A percentile compares a stretch with the other conserved stretches of the same genome.
Conservation (phyloP, 2,797 vertebrate genomes). For the Diplodus sargus region DNA sequence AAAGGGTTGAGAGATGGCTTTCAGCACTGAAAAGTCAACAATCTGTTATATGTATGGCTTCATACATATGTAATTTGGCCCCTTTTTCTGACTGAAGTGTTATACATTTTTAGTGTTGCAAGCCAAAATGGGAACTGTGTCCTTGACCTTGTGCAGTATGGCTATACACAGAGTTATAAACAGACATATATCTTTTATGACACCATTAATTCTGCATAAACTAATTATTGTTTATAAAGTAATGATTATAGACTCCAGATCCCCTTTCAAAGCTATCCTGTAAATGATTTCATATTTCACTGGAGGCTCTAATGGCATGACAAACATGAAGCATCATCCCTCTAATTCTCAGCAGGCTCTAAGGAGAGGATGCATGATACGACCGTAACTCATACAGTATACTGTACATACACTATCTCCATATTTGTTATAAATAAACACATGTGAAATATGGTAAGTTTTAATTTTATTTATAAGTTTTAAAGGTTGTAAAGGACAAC, state of each 20-base stretch:
- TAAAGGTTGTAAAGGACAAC: neutral
- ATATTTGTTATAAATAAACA: constrained; percentile 22
- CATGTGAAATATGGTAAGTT: no score
- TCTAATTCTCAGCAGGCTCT: neutral
- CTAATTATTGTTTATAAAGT: neutral
- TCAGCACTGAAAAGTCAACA: constrained; percentile 27
- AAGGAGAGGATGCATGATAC: neutral
- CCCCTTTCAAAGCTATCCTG: constrained; percentile 11
- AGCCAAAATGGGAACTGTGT: constrained; percentile 19
- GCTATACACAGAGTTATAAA: constrained; percentile 1
- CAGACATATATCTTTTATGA: neutral
- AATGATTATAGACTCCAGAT: constrained; percentile 8
- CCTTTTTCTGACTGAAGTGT: constrained; percentile 3
- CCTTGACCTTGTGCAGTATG: constrained; percentile 27
- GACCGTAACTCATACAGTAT: constrained; percentile 4
- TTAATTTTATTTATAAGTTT: neutral
- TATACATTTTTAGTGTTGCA: constrained; percentile 10
- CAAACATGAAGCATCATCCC: neutral
- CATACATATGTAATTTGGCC: constrained; percentile 4
- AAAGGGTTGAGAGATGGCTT: neutral
- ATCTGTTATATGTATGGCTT: constrained; percentile 20
- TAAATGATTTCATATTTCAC: constrained; percentile 26
- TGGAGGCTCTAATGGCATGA: constrained; percentile 9
- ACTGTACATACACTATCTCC: constrained; percentile 11
- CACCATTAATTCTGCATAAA: constrained; percentile 10